Base-by-base conservation (phyloP, 2,113 vertebrate species). In the Mesocricetus auratus region DNA sequence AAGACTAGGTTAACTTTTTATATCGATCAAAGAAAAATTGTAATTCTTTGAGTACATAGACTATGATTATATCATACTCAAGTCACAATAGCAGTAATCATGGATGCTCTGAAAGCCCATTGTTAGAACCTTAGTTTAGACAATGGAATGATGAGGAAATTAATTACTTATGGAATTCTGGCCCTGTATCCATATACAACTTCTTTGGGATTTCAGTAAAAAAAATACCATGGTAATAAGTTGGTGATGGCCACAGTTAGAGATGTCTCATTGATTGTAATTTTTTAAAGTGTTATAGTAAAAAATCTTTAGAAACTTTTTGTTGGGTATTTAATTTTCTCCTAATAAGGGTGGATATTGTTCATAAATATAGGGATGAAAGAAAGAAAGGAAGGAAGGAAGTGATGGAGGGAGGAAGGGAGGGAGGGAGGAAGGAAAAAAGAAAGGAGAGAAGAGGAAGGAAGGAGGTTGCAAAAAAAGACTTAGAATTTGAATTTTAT, bases 211-310 rank as follows among this genome's bases (percentile, higher is more conserved):
- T 92, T 90, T 69, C 62, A 94, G 0, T 71, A 7, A 7, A 89
- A 83, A 82, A 6, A 39, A 74, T 86, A 86, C 36, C 82, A n/a
- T 89, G 39, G 26, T 53, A 95, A 73, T 31, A 94, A 79, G 47
- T 77, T 88, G 66, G 69, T 77, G 16, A 90, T 64, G 75, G 39
- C 66, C 89, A 93, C 78, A 93, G 94, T 86, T 91, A 88, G 9
- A 85, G n/a, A 77, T 45, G 71, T 12, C 22, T 17, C 6, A 82
- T 36, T 83, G 12, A 2, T 64, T 36, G 74, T 7, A 39, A 82
- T 79, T 95, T 94, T 82, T 29, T 24, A 82, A 93, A 77, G n/a
- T 74, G 75, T 73, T 74, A 1, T 29, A 66, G 62, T 19, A 12
- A 69, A 93, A 39, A 42, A 64, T 62, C 58, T 64, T 62, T 50